phyloP scores from a whole-genome alignment of 1,140 invertebrate genomes.

The Formica selysi region DNA sequence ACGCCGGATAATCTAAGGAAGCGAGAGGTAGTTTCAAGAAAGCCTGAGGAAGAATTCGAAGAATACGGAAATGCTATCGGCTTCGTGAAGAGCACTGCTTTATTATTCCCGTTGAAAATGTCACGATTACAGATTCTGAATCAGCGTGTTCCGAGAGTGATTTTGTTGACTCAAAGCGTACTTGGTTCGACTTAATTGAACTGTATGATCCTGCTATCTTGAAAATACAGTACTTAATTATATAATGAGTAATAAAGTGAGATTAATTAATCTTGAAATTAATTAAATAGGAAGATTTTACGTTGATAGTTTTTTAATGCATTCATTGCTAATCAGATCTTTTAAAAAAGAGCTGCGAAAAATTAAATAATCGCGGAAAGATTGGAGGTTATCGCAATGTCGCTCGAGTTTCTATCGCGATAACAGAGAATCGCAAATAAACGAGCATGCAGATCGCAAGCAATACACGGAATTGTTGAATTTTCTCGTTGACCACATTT shows the following conservation, averaged over 20 bases:
- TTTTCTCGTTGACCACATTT: not conserved
- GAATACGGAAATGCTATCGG: constrained; percentile 54
- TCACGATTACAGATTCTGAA: constrained; percentile 17
- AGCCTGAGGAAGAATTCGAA: not conserved
- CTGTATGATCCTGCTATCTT: constrained; percentile 37
- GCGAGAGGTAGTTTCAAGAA: not conserved
- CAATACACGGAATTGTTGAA: not conserved
- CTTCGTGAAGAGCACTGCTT: not conserved
- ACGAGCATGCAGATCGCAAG: not conserved
- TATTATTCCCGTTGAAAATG: constrained; percentile 9
- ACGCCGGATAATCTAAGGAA: constrained; percentile 15
- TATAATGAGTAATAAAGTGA: constrained; percentile 28
- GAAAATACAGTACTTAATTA: constrained; percentile 47
- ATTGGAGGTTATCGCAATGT: constrained; percentile 23
- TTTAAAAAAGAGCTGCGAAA: not conserved
- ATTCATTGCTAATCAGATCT: constrained; percentile 8
- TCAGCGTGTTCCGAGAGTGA: not conserved
- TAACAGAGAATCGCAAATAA: constrained; percentile 33
- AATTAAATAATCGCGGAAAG: constrained; percentile 15
- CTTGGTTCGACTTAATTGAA: constrained; percentile 21
- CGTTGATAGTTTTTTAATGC: constrained; percentile 3
- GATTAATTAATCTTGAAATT: constrained; percentile 29
- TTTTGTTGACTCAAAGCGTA: constrained; percentile 19
- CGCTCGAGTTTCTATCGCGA: not conserved
- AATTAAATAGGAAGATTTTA: not conserved